phyloP scores from a whole-genome alignment of 2,797 vertebrate species.

The Microctenopoma lineatum region DNA sequence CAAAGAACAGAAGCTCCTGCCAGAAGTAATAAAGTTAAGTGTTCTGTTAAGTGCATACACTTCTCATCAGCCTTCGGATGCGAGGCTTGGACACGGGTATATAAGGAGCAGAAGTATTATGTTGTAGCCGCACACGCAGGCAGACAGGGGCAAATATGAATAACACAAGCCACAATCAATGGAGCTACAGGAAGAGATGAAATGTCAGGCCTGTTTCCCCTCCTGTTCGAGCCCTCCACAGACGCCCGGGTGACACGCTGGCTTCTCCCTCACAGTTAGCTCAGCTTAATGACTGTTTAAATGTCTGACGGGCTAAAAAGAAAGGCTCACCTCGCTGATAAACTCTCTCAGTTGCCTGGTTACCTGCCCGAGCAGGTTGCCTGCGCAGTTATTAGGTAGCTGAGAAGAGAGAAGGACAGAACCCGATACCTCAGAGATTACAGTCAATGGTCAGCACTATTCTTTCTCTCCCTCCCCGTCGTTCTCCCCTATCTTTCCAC shows the following conservation, averaged over 20 bases:
- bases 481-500: constrained; percentile 28
- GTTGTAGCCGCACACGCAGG: background rate
- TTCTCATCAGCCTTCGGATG: constrained; percentile 46
- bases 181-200: constrained; percentile 38
- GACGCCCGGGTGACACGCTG: constrained; percentile 53
- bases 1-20: constrained; percentile 56
- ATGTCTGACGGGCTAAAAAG: constrained; percentile 69
- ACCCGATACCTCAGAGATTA: constrained; percentile 74
- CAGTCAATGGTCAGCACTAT: constrained; percentile 62
- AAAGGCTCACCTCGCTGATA: constrained; percentile 59
- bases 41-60: constrained; percentile 65
- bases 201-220: constrained; percentile 48
- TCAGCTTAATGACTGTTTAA: constrained; percentile 78
- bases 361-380: constrained; percentile 75
- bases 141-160: constrained; percentile 10
- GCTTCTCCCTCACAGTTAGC: constrained; percentile 62
- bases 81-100: constrained; percentile 22
- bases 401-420: constrained; percentile 57
- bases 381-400: constrained; percentile 58
- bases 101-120: constrained; percentile 7
- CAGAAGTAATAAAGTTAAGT: constrained; percentile 75
- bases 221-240: constrained; percentile 42
- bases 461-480: constrained; percentile 17
- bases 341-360: constrained; percentile 79
- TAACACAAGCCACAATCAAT: constrained; percentile 27